Base-by-base conservation (phyloP, 2,888 invertebrate species). In the Celastrina argiolus region DNA sequence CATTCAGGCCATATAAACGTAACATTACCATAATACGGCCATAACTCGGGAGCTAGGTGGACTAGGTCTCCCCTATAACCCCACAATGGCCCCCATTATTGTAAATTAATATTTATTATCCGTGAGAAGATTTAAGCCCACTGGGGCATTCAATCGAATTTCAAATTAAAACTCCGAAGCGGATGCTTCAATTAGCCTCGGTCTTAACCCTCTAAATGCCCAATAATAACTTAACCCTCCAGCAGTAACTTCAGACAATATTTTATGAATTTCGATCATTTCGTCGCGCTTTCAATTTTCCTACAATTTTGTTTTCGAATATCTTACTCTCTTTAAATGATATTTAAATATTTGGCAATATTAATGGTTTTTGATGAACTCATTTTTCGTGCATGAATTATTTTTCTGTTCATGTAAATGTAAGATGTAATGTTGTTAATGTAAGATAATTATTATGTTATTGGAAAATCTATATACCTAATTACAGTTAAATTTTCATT, bases 131-230 rank as follows among this genome's bases (percentile, higher is more conserved):
- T 64, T 66, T 41, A 34, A 64, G 12, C 39, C 41, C 51, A 66
- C 56, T 61, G 63, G 12, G 41, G 64, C 45, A 16, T 22, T 69
- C 68, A 70, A 70, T 69, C 66, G 41, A 56, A 22, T 58, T 58
- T 42, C 65, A 61, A 67, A 69, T 71, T 71, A 71, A 67, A 69
- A 68, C 22, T 56, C 45, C 65, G 12, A n/a, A 22, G 18, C 61
- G 61, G 61, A 61, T 39, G 61, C 39, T 61, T 22, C 61, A 61
- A 61, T 61, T 61, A 61, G 61, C 39, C 18, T 39, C 61, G 61
- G 61, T 39, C 14, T 22, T 28, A 31, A 31, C 58, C 28, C 58
- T 58, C 58, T 18, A 51, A 51, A 36, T 36, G 36, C 22, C 6
- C 51, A 22, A 45, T 45, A 45, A 45, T 51, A 51, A 51, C 26